These are phyloP conservation scores for Alcedo quadribrachys DNA, from an alignment of 2,797 vertebrate species.

Conservation along the genomic window DNA sequence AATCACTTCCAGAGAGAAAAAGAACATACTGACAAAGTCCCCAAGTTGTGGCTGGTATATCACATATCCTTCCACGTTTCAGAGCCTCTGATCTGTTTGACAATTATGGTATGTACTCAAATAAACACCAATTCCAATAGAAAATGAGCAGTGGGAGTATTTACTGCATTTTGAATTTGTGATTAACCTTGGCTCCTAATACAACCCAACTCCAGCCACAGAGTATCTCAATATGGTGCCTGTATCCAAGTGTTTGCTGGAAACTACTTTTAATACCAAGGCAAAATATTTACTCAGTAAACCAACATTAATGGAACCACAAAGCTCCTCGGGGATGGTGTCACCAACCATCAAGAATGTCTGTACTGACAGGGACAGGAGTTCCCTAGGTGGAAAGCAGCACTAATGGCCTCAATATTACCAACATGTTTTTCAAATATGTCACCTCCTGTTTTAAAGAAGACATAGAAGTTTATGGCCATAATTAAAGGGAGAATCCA, in stretches of 20 bases:
- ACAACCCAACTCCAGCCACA: neutral
- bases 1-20: neutral
- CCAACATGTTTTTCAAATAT: neutral
- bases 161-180: neutral
- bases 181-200: neutral
- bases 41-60: neutral
- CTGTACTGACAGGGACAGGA: neutral
- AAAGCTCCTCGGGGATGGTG: neutral
- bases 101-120: neutral
- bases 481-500: neutral
- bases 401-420: neutral
- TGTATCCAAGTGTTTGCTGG: neutral
- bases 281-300: neutral
- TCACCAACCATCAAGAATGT: neutral
- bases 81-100: neutral
- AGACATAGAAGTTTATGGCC: neutral
- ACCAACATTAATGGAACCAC: neutral
- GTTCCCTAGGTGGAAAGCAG: neutral
- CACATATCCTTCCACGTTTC: neutral
- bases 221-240: neutral
- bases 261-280: neutral
- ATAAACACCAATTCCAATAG: neutral
- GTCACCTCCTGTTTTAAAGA: neutral
- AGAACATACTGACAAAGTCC: neutral
- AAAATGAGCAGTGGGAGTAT: neutral